These are phyloP conservation scores for Ormyrus rosae DNA, from an alignment of 2,888 invertebrate genomes.

Conservation along the genomic window DNA sequence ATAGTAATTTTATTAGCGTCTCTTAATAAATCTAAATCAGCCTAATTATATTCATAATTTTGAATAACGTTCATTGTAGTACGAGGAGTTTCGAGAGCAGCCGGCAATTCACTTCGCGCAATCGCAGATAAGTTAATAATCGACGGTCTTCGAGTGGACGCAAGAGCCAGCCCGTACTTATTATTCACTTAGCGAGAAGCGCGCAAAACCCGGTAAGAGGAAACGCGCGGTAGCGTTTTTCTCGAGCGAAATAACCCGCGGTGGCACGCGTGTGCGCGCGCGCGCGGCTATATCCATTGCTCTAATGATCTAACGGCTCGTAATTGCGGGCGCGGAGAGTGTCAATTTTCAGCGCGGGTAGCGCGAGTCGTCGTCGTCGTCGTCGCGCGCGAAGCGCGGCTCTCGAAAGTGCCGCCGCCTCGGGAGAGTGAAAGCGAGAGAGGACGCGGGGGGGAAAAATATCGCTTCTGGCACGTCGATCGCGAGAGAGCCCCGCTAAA, in stretches of 20 bases:
- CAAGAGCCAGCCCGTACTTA: neutral
- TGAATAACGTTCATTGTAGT: no score
- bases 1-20: no score
- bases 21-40: no score
- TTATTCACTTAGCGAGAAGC: neutral
- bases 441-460: conserved; percentile 17
- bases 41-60: no score
- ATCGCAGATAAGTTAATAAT: no score
- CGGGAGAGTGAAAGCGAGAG: conserved; percentile 55
- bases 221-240: neutral
- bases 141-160: no score
- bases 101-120: no score
- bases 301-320: conserved; percentile 47
- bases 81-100: no score
- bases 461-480: conserved; percentile 36
- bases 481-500: conserved; percentile 24
- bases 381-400: conserved; percentile 21
- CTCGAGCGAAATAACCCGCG: conserved; percentile 21
- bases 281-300: neutral
- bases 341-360: conserved; percentile 53
- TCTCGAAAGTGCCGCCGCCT: conserved; percentile 25
- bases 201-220: neutral
- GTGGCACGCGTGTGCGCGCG: neutral
- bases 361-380: neutral
- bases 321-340: conserved; percentile 47